A percentile compares a stretch with the other conserved stretches of the same genome.
phyloP scores from a whole-genome alignment of 2,888 invertebrate genomes.

The Parnassius orleans region DNA sequence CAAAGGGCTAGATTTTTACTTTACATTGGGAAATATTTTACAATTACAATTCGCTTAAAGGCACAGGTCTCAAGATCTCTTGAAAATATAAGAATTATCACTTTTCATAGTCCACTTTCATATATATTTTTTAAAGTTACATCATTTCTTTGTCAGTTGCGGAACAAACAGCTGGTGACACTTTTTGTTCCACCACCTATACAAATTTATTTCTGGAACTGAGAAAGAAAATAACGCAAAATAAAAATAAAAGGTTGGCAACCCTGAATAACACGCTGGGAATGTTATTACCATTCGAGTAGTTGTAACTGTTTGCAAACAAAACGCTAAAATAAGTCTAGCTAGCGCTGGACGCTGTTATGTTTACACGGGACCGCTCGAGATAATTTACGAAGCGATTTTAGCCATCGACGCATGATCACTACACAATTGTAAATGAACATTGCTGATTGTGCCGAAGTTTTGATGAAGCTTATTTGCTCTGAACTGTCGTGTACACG shows the following conservation, averaged over 20 bases:
- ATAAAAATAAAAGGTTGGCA: not conserved
- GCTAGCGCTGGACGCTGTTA: constrained; percentile 36
- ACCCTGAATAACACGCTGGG: constrained; percentile 23
- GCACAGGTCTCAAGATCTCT: too few relatives aligned
- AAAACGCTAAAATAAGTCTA: constrained; percentile 54
- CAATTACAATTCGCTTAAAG: too few relatives aligned
- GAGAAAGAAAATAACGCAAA: too few relatives aligned
- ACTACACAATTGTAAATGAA: constrained; percentile 3
- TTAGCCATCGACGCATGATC: constrained; percentile 20
- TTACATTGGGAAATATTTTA: too few relatives aligned
- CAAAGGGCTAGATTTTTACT: too few relatives aligned
- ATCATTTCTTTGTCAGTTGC: too few relatives aligned
- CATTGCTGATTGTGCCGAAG: not conserved
- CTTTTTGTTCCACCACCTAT: too few relatives aligned
- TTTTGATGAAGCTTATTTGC: not conserved
- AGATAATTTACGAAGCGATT: constrained; percentile 29
- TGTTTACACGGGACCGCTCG: constrained; percentile 33
- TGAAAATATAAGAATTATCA: too few relatives aligned
- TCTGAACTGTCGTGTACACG: not conserved
- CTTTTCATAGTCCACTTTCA: too few relatives aligned
- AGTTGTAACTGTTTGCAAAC: constrained; percentile 60
- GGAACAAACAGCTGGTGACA: too few relatives aligned
- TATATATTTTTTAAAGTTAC: too few relatives aligned
- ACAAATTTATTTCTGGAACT: too few relatives aligned
- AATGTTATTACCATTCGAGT: constrained; percentile 54